Evolutionary conservation across 1,140 invertebrate species (phyloP).

Genomic region (Drosophila malerkotliana): DNA sequence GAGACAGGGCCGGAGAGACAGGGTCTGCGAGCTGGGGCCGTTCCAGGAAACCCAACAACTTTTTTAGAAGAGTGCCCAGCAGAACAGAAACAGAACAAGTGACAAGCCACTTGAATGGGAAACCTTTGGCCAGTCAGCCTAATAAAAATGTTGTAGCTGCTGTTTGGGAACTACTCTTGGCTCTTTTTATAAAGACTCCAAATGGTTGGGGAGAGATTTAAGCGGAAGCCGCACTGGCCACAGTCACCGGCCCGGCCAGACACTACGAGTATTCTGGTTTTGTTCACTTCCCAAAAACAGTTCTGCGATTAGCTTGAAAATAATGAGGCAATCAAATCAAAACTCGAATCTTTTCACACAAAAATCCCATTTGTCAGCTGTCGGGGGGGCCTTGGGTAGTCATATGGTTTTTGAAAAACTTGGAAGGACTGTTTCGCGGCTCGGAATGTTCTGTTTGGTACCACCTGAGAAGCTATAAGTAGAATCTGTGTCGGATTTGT

Average conservation of each 20-base stretch:
- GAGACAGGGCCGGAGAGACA: constrained; percentile 18
- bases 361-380: constrained; percentile 19
- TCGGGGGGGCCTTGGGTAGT: neutral
- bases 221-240: constrained; percentile 28
- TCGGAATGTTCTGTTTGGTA: neutral
- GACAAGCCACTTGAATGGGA: constrained; percentile 57
- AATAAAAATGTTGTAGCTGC: constrained; percentile 59
- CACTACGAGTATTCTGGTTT: constrained; percentile 26
- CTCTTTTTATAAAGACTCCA: neutral
- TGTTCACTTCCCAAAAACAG: constrained; percentile 39
- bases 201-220: constrained; percentile 14
- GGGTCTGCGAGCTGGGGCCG: constrained; percentile 40
- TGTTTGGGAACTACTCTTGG: constrained; percentile 26
- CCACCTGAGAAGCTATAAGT: constrained; percentile 13
- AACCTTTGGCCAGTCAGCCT: constrained; percentile 59
- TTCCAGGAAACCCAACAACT: constrained; percentile 72
- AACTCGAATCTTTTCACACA: constrained; percentile 13
- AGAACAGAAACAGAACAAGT: constrained; percentile 39
- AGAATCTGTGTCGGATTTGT: constrained; percentile 45
- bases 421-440: neutral
- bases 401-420: neutral
- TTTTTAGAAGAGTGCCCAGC: constrained; percentile 74
- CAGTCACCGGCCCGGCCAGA: constrained; percentile 6
- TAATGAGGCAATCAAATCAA: constrained; percentile 45
- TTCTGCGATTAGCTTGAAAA: constrained; percentile 44